Percentiles rank a stretch among this genome's conserved stretches.
Evolutionary conservation across 2,797 vertebrate genomes (phyloP).

Genomic region (Pampus argenteus): DNA sequence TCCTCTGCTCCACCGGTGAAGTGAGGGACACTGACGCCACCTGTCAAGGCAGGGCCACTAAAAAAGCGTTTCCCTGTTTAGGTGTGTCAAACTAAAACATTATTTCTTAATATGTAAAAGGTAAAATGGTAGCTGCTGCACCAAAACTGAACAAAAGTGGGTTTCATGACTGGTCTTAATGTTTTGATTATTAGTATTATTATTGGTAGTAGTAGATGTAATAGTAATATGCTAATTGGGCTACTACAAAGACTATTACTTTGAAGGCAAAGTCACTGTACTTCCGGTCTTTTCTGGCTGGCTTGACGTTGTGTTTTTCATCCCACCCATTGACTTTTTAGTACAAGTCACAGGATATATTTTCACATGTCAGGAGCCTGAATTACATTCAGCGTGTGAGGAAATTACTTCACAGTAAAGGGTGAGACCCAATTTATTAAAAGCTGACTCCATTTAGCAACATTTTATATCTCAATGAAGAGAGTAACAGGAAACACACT

Average conservation of each 20-base stretch:
- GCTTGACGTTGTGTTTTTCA: neutral
- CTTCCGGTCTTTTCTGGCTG: neutral
- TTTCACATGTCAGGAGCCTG: neutral
- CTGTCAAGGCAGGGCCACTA: conserved; percentile 36
- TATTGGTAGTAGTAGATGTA: neutral
- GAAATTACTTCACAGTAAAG: too few species aligned
- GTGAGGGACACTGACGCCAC: conserved; percentile 18
- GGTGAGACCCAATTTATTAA: too few species aligned
- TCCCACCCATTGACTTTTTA: neutral
- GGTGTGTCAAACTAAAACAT: conserved; percentile 54
- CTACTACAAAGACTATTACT: neutral
- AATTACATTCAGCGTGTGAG: neutral
- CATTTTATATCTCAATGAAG: too few species aligned
- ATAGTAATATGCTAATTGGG: neutral
- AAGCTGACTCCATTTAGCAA: too few species aligned
- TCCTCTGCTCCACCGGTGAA: conserved; percentile 44
- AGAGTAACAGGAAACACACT: too few species aligned
- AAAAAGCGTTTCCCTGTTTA: conserved; percentile 3
- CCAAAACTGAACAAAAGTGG: too few species aligned
- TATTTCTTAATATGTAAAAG: neutral
- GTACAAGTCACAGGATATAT: too few species aligned
- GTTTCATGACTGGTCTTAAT: too few species aligned
- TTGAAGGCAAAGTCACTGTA: neutral
- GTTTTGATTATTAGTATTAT: neutral
- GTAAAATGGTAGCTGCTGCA: neutral